These are phyloP conservation scores for Anas bernieri DNA, from an alignment of 2,797 vertebrate genomes.

Conservation along the genomic window DNA sequence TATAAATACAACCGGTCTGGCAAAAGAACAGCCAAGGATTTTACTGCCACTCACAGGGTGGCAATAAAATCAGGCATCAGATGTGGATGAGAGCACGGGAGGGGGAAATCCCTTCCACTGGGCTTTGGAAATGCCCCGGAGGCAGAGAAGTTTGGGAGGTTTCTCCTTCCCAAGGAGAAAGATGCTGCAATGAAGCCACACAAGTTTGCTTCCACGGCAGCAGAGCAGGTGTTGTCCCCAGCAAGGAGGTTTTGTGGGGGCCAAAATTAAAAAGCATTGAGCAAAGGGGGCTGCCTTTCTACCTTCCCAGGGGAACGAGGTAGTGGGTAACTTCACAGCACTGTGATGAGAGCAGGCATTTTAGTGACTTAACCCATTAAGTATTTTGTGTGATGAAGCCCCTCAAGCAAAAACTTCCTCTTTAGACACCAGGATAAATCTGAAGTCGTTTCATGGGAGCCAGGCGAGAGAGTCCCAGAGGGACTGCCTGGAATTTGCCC, in stretches of 20 bases:
- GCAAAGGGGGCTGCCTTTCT: neutral
- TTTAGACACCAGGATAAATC: neutral
- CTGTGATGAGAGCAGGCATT: neutral
- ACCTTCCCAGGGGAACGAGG: neutral
- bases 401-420: neutral
- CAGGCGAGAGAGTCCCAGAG: neutral
- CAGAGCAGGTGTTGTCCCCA: neutral
- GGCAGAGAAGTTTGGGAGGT: neutral
- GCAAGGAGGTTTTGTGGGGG: neutral
- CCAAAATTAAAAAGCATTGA: neutral
- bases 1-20: neutral
- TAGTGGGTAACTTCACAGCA: neutral
- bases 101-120: neutral
- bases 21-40: neutral
- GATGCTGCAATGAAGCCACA: rapidly evolving
- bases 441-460: neutral
- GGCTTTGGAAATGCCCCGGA: neutral
- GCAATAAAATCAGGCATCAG: neutral
- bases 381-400: neutral
- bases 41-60: neutral
- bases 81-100: neutral
- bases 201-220: neutral
- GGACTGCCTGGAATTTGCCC: neutral
- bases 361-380: neutral
- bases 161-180: neutral